Conservation (phyloP, 2,113 vertebrate genomes). For the Indicator indicator region DNA sequence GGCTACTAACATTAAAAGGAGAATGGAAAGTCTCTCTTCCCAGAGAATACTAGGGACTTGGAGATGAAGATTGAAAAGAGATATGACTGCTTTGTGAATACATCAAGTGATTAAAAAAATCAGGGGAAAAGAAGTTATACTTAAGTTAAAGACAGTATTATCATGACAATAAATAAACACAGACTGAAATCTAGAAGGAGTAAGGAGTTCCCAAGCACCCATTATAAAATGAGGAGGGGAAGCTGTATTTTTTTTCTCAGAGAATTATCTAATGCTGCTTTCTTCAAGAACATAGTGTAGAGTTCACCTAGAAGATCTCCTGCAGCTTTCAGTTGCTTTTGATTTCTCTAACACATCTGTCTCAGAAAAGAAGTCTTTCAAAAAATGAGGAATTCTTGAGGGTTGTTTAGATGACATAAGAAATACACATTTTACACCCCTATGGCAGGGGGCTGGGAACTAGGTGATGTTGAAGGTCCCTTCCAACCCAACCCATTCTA, state of each 20-base stretch:
- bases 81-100: not conserved
- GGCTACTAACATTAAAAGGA: not conserved
- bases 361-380: not conserved
- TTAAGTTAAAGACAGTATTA: not conserved
- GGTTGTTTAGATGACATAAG: not conserved
- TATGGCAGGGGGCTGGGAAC: too few relatives aligned
- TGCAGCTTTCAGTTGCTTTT: not conserved
- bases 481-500: too few relatives aligned
- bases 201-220: not conserved
- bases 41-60: not conserved
- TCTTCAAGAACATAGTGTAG: not conserved
- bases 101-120: not conserved
- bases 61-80: not conserved
- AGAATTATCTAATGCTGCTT: not conserved
- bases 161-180: not conserved
- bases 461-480: too few relatives aligned
- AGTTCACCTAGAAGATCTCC: not conserved
- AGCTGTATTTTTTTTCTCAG: not conserved
- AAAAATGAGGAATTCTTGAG: not conserved
- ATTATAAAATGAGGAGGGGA: not conserved
- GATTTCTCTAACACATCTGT: not conserved
- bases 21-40: not conserved
- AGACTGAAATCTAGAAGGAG: not conserved
- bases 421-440: not conserved
- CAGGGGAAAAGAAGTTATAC: not conserved